phyloP scores from a whole-genome alignment of 2,113 vertebrate species.

The Dromaius novaehollandiae region DNA sequence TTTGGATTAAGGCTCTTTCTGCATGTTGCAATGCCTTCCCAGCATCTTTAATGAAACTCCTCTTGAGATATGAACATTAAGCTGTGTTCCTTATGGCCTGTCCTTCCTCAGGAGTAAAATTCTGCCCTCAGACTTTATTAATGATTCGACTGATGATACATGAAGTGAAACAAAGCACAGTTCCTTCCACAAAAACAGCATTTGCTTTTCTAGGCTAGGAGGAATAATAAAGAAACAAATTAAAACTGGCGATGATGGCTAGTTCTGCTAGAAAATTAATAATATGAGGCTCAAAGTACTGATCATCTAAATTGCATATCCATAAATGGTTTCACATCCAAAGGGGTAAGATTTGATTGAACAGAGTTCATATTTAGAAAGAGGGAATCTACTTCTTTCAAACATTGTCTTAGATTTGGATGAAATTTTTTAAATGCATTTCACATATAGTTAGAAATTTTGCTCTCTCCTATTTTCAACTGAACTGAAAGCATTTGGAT shows the following conservation, averaged over 20 bases:
- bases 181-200: constrained; percentile 7
- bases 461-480: background rate
- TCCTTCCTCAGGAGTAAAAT: constrained; percentile 37
- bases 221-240: background rate
- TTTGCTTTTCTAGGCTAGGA: constrained; percentile 24
- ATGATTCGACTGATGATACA: constrained; percentile 8
- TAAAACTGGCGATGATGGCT: background rate
- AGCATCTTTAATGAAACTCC: constrained; percentile 10
- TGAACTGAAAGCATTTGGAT: background rate
- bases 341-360: constrained; percentile 34
- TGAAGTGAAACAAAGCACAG: constrained; percentile 46
- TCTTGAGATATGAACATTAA: constrained; percentile 14
- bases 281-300: constrained; percentile 30
- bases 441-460: background rate
- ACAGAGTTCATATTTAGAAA: constrained; percentile 42
- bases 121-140: constrained; percentile 27
- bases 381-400: background rate
- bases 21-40: background rate
- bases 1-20: background rate
- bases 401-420: background rate
- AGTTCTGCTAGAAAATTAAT: constrained; percentile 54
- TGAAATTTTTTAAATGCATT: background rate
- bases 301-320: constrained; percentile 9
- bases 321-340: constrained; percentile 40
- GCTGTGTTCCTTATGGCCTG: background rate